phyloP scores from a whole-genome alignment of 2,888 invertebrate species.

The Homarus gammarus region DNA sequence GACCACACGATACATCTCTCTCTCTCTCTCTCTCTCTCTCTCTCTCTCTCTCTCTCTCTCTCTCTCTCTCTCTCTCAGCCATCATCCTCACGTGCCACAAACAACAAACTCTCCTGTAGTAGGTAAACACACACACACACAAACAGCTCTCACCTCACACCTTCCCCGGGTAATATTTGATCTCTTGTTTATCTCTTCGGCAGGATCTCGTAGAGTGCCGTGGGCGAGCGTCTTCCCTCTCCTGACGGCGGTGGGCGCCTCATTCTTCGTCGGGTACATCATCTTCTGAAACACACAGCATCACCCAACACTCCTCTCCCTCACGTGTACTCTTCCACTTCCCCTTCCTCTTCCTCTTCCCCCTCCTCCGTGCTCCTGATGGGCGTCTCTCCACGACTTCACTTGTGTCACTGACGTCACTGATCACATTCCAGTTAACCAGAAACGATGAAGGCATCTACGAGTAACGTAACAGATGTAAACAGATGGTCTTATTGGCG shows the following conservation, averaged over 20 bases:
- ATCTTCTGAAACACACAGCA: constrained; percentile 23
- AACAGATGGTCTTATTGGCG: background rate
- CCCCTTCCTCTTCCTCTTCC: background rate
- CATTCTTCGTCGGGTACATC: background rate
- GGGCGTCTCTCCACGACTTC: background rate
- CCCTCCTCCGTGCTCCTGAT: background rate
- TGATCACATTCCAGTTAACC: background rate
- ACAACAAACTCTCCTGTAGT: too few relatives aligned
- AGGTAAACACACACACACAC: too few relatives aligned
- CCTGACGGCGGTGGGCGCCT: background rate
- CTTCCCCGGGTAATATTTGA: too few relatives aligned
- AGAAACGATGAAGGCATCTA: background rate
- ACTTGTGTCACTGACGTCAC: background rate
- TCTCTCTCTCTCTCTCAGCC: too few relatives aligned
- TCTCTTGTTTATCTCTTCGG: background rate
- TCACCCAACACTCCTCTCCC: background rate
- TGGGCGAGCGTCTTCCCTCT: background rate
- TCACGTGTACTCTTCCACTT: background rate
- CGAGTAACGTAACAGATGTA: background rate
- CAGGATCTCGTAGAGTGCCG: background rate
- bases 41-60: too few relatives aligned
- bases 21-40: too few relatives aligned
- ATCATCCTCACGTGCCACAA: too few relatives aligned
- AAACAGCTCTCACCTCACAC: too few relatives aligned
- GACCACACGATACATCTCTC: too few relatives aligned